Percentiles rank a stretch among this genome's conserved stretches.
These are phyloP conservation scores for Cottus gobio DNA, from an alignment of 2,113 vertebrate species.

Conservation along the genomic window DNA sequence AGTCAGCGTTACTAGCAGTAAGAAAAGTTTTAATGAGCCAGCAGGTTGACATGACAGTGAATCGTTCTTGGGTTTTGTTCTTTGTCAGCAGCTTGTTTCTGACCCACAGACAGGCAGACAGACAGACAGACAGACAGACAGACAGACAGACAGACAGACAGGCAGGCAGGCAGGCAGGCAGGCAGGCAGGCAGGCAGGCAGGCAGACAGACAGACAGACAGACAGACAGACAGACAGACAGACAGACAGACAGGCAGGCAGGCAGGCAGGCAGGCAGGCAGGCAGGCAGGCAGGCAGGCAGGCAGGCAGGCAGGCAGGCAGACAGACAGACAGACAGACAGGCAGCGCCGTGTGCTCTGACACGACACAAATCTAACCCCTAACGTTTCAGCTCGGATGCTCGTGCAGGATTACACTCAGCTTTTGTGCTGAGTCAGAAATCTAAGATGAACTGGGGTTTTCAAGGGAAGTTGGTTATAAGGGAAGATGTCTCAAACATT, in stretches of 20 bases:
- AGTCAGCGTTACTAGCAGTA: constrained; percentile 38
- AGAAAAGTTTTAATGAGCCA: constrained; percentile 48
- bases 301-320: neutral
- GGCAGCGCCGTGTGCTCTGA: neutral
- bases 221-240: too few relatives aligned
- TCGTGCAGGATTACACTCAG: constrained; percentile 26
- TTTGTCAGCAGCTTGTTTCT: constrained; percentile 54
- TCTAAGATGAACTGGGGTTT: constrained; percentile 16
- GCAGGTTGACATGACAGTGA: constrained; percentile 35
- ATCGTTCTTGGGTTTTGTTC: constrained; percentile 25
- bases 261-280: too few relatives aligned
- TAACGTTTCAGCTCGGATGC: constrained; percentile 1
- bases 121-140: neutral
- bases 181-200: too few relatives aligned
- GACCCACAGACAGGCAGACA: constrained; percentile 1
- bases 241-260: neutral
- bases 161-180: too few relatives aligned
- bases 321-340: neutral
- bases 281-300: too few relatives aligned
- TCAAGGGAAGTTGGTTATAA: constrained; percentile 19
- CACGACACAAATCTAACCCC: neutral
- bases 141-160: neutral
- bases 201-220: neutral
- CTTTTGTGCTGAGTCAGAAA: constrained; percentile 32
- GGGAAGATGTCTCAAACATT: constrained; percentile 8